These are phyloP conservation scores for Gastrophryne carolinensis DNA, from an alignment of 2,797 vertebrate species.

Conservation along the genomic window DNA sequence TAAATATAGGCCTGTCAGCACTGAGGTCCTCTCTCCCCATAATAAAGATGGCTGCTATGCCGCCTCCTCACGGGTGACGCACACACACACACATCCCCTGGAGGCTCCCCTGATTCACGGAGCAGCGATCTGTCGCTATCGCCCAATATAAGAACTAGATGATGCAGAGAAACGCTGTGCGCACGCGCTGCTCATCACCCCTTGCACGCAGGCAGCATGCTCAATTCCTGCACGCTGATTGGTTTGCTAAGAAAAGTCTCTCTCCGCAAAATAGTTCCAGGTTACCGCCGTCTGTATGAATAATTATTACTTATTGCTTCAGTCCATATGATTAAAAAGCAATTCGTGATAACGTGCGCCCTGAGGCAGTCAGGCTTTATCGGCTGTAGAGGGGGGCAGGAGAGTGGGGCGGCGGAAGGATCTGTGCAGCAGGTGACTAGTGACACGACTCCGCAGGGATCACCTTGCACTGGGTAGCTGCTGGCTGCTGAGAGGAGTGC, in stretches of 20 bases:
- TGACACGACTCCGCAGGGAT: conserved; percentile 31
- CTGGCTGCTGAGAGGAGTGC: neutral
- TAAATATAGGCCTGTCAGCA: no score
- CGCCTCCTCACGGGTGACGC: neutral
- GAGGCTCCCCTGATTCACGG: no score
- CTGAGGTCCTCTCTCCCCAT: no score
- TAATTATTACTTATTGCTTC: neutral
- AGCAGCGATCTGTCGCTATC: no score
- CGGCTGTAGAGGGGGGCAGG: neutral
- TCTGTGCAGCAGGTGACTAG: conserved; percentile 35
- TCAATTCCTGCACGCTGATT: neutral
- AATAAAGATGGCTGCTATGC: neutral
- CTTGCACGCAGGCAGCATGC: conserved; percentile 24
- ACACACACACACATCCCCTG: no score
- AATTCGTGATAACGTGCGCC: neutral
- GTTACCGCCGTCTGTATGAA: neutral
- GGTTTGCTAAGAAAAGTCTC: conserved; percentile 5
- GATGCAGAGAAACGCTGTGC: neutral
- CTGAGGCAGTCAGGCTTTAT: neutral
- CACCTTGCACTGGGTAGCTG: conserved; percentile 14
- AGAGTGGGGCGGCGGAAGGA: neutral
- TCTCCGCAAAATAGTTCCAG: conserved; percentile 36
- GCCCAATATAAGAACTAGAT: neutral
- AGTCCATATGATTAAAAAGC: neutral
- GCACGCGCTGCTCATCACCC: neutral